Base-by-base conservation (phyloP, 53 echinoderm and acorn worm species). In the Apostichopus leukothele region DNA sequence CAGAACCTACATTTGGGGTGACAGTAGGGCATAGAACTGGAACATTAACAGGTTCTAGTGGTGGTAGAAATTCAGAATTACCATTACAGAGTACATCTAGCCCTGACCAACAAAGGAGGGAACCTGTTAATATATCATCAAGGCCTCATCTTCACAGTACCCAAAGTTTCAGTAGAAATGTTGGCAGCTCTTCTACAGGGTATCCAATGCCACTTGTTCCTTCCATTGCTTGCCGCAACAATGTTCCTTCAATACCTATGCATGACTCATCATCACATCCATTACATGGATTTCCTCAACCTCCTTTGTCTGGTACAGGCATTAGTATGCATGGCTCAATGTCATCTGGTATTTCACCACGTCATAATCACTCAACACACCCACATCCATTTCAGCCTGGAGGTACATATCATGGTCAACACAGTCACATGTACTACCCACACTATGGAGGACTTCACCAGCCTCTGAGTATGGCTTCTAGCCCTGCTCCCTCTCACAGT, bases 381-480 rank as follows among this genome's bases (percentile, higher is more conserved):
- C 80, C 53, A 9, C 85, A 85, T 66, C 51, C 85, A 67, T 67
- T 85, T 16, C 67, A 85, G 67, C 85, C 85, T n/a, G 85, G 85
- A 50, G 67, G 68, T 60, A 74, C 5, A 51, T 91, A 89, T 25
- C 99, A 99, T 83, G 92, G 88, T 76, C 91, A 90, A 18, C 91
- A 91, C 76, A 90, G 86, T 50, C 92, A 94, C 86, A 91, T 93
- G 90, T 96, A 91, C 83, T 90, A 91, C 78, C 87, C 92, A 54
- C 92, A 92, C 60, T 99, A 92, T 74, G 93, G 93, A 66, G 75
- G 94, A 55, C 91, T 96, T 50, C 99, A 96, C 60, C 94, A 94
- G 54, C 92, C 95, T 73, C 90, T 99, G 8, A 94, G 90, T 78
- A 94, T 99, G 96, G 86, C 93, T 76, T 90, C 99, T 13, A 99